Evolutionary conservation across 2,797 vertebrate genomes (phyloP).

Genomic region (Danio albolineatus): DNA sequence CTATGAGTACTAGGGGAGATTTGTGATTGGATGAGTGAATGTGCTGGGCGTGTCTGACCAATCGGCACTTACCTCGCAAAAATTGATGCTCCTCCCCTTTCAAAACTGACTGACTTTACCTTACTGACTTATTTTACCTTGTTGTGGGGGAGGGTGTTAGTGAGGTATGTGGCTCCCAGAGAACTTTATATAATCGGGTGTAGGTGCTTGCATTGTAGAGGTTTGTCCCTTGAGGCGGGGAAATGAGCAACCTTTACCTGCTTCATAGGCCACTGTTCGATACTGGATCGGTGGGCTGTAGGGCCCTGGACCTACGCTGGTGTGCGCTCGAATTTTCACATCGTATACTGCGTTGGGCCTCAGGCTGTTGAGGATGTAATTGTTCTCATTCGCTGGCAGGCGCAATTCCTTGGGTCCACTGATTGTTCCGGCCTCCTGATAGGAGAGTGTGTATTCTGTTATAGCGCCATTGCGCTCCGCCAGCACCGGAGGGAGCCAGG

Average conservation of each 20-base stretch:
- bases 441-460: conserved; percentile 93
- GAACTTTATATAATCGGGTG: conserved; percentile 74
- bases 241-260: conserved; percentile 93
- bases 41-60: conserved; percentile 77
- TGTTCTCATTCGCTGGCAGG: conserved; percentile 85
- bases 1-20: conserved; percentile 72
- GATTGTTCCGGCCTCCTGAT: conserved; percentile 82
- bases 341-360: conserved; percentile 94
- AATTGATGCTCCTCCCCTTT: conserved; percentile 70
- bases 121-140: conserved; percentile 82
- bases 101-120: conserved; percentile 83
- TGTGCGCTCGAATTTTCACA: conserved; percentile 98
- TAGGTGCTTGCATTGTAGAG: conserved; percentile 71
- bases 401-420: conserved; percentile 84
- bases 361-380: conserved; percentile 91
- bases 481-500: conserved; percentile 93
- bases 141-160: conserved; percentile 72
- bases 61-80: conserved; percentile 80
- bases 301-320: conserved; percentile 96
- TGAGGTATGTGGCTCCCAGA: conserved; percentile 77
- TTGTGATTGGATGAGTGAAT: conserved; percentile 73
- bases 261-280: conserved; percentile 92
- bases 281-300: conserved; percentile 97
- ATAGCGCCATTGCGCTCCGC: conserved; percentile 93
- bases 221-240: conserved; percentile 63